Conservation (phyloP, 2,888 invertebrate genomes). For the Lacanobia wlatinum region DNA sequence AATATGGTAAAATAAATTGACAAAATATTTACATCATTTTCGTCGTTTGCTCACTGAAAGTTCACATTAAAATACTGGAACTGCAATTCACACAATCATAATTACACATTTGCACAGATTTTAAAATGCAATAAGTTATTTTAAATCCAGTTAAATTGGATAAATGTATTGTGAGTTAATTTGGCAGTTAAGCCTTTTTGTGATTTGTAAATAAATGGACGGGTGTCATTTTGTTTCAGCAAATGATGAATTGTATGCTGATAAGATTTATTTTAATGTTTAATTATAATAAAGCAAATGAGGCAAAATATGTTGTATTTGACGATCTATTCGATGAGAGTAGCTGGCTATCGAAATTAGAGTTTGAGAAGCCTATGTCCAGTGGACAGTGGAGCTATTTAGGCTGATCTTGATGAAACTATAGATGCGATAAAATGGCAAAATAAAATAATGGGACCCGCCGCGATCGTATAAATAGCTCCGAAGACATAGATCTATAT, state of each 20-base stretch:
- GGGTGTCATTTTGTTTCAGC: conserved; percentile 8
- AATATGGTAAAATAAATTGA: no score
- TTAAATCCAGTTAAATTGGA: conserved; percentile 30
- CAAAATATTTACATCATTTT: conserved; percentile 31
- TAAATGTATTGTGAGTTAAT: conserved; percentile 26
- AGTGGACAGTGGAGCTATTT: no score
- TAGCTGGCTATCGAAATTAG: no score
- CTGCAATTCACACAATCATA: conserved; percentile 4
- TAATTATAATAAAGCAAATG: background rate
- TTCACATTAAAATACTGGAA: conserved; percentile 23
- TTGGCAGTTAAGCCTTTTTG: conserved; percentile 2
- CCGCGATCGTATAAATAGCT: no score
- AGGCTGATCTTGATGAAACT: no score
- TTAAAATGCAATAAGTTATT: conserved; percentile 22
- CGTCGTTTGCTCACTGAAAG: background rate
- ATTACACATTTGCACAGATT: conserved; percentile 1
- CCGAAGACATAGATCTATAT: no score
- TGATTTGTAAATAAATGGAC: conserved; percentile 21
- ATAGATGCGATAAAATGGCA: no score
- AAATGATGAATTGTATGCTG: conserved; percentile 13
- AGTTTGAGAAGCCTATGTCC: no score
- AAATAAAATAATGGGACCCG: no score
- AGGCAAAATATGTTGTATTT: background rate
- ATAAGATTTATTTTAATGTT: conserved; percentile 9
- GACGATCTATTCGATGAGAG: no score